Conservation (phyloP, 2,888 invertebrate species). For the Agapostemon virescens region DNA sequence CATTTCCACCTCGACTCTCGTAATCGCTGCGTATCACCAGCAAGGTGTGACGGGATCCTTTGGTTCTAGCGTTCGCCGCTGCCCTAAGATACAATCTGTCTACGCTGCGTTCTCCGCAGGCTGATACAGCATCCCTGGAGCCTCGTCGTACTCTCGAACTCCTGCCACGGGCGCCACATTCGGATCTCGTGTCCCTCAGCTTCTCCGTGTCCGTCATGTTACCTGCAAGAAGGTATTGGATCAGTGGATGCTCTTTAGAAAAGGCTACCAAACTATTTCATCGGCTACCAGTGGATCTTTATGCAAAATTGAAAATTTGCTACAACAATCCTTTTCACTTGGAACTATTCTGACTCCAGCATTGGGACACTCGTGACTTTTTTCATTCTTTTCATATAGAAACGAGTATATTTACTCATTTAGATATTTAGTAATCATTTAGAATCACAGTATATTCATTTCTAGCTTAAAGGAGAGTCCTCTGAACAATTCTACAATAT, state of each 20-base stretch:
- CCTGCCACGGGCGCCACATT: constrained; percentile 82
- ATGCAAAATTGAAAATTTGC: no score
- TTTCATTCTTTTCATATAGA: no score
- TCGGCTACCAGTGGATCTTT: no score
- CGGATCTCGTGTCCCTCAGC: constrained; percentile 85
- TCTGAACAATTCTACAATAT: background rate
- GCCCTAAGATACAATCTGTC: constrained; percentile 87
- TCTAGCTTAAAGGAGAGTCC: no score
- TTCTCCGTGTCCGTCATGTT: constrained; percentile 92
- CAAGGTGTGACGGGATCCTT: constrained; percentile 85
- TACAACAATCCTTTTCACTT: no score
- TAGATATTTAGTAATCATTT: no score
- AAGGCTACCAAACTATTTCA: background rate
- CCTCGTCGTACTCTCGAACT: constrained; percentile 71
- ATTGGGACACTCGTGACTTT: no score
- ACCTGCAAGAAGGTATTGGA: constrained; percentile 73
- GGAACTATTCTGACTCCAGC: no score
- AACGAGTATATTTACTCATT: no score
- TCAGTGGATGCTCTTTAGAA: background rate
- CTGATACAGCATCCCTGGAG: constrained; percentile 77
- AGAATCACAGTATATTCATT: no score
- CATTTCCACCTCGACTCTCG: constrained; percentile 82
- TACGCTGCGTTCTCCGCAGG: constrained; percentile 87
- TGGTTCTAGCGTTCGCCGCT: constrained; percentile 81
- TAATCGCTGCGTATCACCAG: constrained; percentile 87